Base-by-base conservation (phyloP, 2,113 vertebrate genomes). In the Pseudopipra pipra region DNA sequence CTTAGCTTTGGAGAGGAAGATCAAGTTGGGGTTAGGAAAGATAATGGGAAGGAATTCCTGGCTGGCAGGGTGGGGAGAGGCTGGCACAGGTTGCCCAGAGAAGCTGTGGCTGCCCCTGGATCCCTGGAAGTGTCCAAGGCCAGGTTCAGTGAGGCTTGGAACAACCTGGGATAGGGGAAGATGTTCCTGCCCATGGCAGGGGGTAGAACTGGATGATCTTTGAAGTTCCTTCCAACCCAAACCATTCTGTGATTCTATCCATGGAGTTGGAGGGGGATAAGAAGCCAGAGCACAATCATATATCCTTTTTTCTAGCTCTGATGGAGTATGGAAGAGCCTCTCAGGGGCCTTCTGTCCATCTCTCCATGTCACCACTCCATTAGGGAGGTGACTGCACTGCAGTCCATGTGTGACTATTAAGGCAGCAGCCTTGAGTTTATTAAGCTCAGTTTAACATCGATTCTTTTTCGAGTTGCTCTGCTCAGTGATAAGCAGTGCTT, bases 141-240 rank as follows among this genome's bases (percentile, higher is more conserved):
- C 73, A 62, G 73, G 39, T 0, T 61, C n/a, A n/a, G n/a, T n/a
- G n/a, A n/a, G 23, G 23, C 12, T 49, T 49, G 44, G 73, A 70
- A 18, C 33, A 15, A 0, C 39, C 46, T 70, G 47, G 65, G 27
- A 13, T 0, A 1, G 15, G 20, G 73, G 28, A 0, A 87, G 12
- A 0, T 67, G 46, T 23, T 55, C 17, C 55, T 46, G 18, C 7
- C 61, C 12, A 5, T 16, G 39, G 33, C 55, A 62, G 15, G 31
- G 2, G 1, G 25, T n/a, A 37, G 37, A 8, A 67, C 10, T 0
- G 3, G 44, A 51, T 28, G 7, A 12, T 19, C 37, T 70, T 54
- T 5, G 39, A 54, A 3, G 1, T 52, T 4, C 14, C 4, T 76
- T 43, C 52, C 43, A 31, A 59, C 31, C 11, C 21, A 77, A 68